Evolutionary conservation across 2,113 vertebrate species (phyloP), one percentile per base, ranked within the genome.

Genomic region (Motacilla alba): DNA sequence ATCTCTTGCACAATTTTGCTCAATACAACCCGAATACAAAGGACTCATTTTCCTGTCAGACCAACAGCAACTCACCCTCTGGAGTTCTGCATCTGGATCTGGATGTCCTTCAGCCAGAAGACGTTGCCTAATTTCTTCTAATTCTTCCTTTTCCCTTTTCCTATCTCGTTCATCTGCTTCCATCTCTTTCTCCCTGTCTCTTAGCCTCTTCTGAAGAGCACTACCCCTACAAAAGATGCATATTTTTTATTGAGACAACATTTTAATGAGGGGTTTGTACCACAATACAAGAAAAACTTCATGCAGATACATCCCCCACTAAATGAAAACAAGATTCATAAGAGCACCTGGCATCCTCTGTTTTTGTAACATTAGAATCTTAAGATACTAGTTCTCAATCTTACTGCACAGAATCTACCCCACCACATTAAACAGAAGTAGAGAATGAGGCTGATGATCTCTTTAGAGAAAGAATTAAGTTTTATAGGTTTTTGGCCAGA

Each of bases 131-230:
- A 99, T 99, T 98, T 99, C 99, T 95, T 99, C 99, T 83, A 99
- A 96, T 96, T 99, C 99, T 97, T 99, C 99, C 96, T 99, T 99
- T 96, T 99, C 99, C 52, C 99, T 98, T 96, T 99, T 99, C 95
- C 99, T 98, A 93, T 99, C 99, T 87, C 99, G 98, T 97, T 99
- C 99, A 96, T 99, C 99, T 64, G 98, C 98, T 98, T 99, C 99
- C 97, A 99, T 99, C 98, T 99, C 99, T 93, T 99, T 99, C 97
- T 99, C 99, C 79, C 99, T 92, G 97, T 99, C 99, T 98, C 99
- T 97, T 94, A 99, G 97, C 43, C 99, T 99, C 96, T 99, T 99
- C 98, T 99, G 99, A 98, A 99, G 98, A 84, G 99, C 99, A 95
- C 99, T 99, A 95, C 99, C 99, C 98, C 99, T 99, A 97, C 33